These are phyloP conservation scores for Araneus ventricosus DNA, from an alignment of 1,140 invertebrate genomes.

Conservation along the genomic window DNA sequence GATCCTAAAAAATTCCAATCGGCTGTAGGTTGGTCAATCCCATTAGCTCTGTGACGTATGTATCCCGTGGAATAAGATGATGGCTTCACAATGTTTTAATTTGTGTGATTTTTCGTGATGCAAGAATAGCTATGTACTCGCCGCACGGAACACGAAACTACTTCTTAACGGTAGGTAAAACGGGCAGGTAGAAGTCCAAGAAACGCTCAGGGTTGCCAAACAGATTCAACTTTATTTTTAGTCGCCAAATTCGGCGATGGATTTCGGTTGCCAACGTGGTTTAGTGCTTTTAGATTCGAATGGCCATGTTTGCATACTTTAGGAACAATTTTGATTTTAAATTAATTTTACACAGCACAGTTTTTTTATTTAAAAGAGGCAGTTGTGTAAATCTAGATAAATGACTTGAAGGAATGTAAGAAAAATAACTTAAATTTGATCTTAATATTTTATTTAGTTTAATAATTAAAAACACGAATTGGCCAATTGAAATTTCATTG, in stretches of 20 bases:
- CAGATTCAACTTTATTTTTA: background rate
- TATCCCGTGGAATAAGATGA: background rate
- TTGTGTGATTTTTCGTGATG: background rate
- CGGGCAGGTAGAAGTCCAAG: constrained; percentile 11
- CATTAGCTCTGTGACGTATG: background rate
- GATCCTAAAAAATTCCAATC: background rate
- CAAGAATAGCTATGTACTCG: background rate
- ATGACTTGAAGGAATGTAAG: too few relatives aligned
- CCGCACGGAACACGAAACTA: background rate
- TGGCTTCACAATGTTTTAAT: background rate
- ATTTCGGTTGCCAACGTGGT: too few relatives aligned
- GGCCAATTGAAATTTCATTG: too few relatives aligned
- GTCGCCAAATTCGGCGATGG: background rate
- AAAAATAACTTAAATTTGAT: too few relatives aligned
- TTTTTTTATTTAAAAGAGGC: too few relatives aligned
- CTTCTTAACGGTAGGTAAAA: constrained; percentile 15
- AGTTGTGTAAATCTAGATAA: too few relatives aligned
- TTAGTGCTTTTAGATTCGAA: too few relatives aligned
- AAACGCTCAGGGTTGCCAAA: constrained; percentile 1
- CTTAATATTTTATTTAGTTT: too few relatives aligned
- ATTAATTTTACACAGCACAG: too few relatives aligned
- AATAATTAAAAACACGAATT: too few relatives aligned
- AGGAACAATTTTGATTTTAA: too few relatives aligned
- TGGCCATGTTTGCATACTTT: too few relatives aligned
- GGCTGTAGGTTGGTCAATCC: background rate